Evolutionary conservation across 1,140 invertebrate genomes (phyloP).

Genomic region (Cryptotermes secundus): DNA sequence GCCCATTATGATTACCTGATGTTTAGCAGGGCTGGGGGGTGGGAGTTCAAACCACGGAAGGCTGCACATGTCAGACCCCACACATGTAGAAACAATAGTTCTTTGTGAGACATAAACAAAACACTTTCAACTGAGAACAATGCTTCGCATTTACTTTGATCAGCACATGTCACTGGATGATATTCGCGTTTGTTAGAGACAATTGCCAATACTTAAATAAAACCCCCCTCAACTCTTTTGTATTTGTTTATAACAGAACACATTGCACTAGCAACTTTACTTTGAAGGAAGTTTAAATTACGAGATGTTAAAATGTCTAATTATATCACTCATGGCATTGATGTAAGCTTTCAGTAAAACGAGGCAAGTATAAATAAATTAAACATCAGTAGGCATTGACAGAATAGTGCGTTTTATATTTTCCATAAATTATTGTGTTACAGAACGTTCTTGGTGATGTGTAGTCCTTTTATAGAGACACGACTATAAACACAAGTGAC

Average conservation of each 20-base stretch:
- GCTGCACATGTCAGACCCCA: background rate
- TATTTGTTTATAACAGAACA: no score
- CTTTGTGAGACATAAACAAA: background rate
- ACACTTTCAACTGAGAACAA: background rate
- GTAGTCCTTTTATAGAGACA: background rate
- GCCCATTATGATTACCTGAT: background rate
- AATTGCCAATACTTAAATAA: no score
- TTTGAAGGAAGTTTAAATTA: slow-evolving; percentile 18
- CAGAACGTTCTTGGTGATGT: background rate
- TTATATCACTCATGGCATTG: background rate
- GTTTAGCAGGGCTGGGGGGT: background rate
- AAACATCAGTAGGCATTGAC: background rate
- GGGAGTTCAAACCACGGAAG: background rate
- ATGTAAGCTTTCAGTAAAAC: background rate
- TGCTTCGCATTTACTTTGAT: background rate
- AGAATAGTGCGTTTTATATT: background rate
- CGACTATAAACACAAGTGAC: background rate
- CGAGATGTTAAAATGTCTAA: background rate
- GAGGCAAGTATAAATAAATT: background rate
- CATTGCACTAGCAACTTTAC: background rate
- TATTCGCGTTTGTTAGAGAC: background rate
- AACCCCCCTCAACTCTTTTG: no score
- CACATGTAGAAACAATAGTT: background rate
- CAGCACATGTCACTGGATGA: background rate
- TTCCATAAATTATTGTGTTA: slow-evolving; percentile 20